phyloP scores from a whole-genome alignment of 2,113 vertebrate species.

The Spea multiplicata region DNA sequence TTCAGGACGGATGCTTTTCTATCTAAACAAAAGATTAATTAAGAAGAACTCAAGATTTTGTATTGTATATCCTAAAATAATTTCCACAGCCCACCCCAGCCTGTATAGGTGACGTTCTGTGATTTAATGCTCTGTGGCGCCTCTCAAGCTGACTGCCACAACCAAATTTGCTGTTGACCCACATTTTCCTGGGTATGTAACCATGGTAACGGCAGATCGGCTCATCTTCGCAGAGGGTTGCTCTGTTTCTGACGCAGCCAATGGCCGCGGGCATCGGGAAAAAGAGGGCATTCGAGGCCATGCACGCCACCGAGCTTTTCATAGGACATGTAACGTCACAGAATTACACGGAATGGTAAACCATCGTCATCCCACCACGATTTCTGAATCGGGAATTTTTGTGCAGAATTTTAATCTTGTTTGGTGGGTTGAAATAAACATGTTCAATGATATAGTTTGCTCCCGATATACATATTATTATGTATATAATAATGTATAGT shows the following conservation, averaged over 20 bases:
- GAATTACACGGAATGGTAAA: not conserved
- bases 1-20: too few relatives aligned
- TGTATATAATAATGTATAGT: not conserved
- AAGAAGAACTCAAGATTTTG: too few relatives aligned
- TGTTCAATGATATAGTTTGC: not conserved
- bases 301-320: not conserved
- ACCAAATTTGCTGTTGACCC: constrained; percentile 18
- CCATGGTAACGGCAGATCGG: constrained; percentile 28
- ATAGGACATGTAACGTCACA: not conserved
- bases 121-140: not conserved
- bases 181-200: constrained; percentile 16
- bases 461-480: not conserved
- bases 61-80: not conserved
- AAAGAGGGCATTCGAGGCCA: not conserved
- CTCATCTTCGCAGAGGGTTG: not conserved
- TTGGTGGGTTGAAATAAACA: not conserved
- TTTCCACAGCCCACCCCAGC: not conserved
- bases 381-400: not conserved
- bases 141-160: not conserved
- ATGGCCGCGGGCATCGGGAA: not conserved
- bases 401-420: not conserved
- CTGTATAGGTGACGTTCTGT: not conserved
- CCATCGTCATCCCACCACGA: not conserved
- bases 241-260: not conserved
- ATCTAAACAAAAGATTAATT: too few relatives aligned